Conservation (phyloP, 1,140 invertebrate genomes). For the Solenopsis invicta region DNA sequence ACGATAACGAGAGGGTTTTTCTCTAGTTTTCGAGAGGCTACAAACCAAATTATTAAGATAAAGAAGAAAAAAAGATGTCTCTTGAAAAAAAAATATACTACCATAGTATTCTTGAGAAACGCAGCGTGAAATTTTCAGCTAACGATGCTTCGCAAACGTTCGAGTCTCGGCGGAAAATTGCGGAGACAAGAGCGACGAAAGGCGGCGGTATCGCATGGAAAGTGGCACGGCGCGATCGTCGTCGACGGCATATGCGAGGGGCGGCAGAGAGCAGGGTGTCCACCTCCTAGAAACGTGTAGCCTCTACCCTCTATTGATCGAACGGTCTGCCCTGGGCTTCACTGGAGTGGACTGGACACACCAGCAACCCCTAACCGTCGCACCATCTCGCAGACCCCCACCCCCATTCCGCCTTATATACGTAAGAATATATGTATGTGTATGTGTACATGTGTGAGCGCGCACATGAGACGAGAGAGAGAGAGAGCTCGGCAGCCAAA, state of each 20-base stretch:
- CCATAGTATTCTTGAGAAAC: not conserved
- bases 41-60: not conserved
- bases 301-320: conserved; percentile 84
- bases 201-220: conserved; percentile 62
- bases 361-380: conserved; percentile 75
- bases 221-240: conserved; percentile 70
- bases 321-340: conserved; percentile 81
- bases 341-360: conserved; percentile 83
- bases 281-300: conserved; percentile 81
- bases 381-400: conserved; percentile 61
- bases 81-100: not conserved
- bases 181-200: conserved; percentile 45
- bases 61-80: not conserved
- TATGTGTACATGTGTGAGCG: not conserved
- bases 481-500: conserved; percentile 73
- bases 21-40: not conserved
- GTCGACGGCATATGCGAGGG: conserved; percentile 58
- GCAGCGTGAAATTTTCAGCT: not conserved
- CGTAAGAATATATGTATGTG: conserved; percentile 42
- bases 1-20: not conserved
- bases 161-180: conserved; percentile 29
- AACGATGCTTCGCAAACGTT: not conserved
- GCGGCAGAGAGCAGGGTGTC: conserved; percentile 74
- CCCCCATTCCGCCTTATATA: conserved; percentile 45
- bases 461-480: not conserved